Conservation (phyloP, 2,797 vertebrate species). For the Rhadinocentrus ornatus region DNA sequence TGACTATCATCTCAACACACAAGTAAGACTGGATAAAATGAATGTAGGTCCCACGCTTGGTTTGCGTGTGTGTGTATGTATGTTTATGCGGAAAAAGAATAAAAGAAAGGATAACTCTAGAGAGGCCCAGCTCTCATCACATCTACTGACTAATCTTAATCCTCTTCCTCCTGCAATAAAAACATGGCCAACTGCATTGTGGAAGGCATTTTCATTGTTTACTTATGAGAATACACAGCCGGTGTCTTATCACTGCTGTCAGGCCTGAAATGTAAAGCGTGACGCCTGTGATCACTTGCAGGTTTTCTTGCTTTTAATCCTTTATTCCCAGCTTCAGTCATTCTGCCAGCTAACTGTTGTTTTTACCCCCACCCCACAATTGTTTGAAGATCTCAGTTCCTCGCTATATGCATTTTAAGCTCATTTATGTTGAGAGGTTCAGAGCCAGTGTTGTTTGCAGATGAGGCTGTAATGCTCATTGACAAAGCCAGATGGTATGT, state of each 20-base stretch:
- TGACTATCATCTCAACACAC: slow-evolving; percentile 27
- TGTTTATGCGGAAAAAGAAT: slow-evolving; percentile 33
- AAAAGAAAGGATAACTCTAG: slow-evolving; percentile 58
- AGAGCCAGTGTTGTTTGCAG: slow-evolving; percentile 82
- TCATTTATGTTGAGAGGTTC: slow-evolving; percentile 75
- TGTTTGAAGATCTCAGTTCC: slow-evolving; percentile 74
- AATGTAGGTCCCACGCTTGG: slow-evolving; percentile 15
- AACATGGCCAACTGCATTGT: slow-evolving; percentile 60
- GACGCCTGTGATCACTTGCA: slow-evolving; percentile 70
- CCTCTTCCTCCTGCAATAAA: slow-evolving; percentile 56
- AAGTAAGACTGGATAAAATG: slow-evolving; percentile 26
- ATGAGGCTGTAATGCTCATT: slow-evolving; percentile 80
- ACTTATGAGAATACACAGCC: slow-evolving; percentile 73
- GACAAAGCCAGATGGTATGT: slow-evolving; percentile 83
- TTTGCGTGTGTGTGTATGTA: not conserved
- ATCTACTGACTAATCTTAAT: slow-evolving; percentile 76
- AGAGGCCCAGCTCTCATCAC: slow-evolving; percentile 65
- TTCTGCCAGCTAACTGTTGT: slow-evolving; percentile 55
- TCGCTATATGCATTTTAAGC: slow-evolving; percentile 72
- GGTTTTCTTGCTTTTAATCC: slow-evolving; percentile 75
- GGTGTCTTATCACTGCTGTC: slow-evolving; percentile 75
- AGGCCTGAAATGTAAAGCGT: slow-evolving; percentile 75
- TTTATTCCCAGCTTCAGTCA: slow-evolving; percentile 67
- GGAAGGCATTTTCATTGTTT: slow-evolving; percentile 76
- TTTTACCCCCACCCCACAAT: slow-evolving; percentile 38